Percentiles rank a stretch among this genome's conserved stretches.
Evolutionary conservation across 2,888 invertebrate genomes (phyloP).

Genomic region (Xestia sexstrigata): DNA sequence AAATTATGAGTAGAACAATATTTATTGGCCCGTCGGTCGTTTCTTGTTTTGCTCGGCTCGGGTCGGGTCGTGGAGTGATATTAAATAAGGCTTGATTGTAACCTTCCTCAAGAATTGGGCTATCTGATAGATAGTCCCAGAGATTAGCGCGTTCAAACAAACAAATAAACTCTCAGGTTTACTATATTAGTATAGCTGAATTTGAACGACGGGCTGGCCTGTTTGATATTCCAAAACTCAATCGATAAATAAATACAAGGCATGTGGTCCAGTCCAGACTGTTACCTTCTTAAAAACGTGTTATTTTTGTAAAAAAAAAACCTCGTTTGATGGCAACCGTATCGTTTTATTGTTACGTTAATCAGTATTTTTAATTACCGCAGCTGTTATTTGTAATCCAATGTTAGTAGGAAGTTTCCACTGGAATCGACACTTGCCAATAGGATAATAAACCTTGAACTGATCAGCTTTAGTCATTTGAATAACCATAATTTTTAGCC

Average conservation of each 20-base stretch:
- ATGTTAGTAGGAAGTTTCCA: slow-evolving; percentile 53
- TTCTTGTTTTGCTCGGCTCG: background rate
- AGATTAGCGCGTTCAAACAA: background rate
- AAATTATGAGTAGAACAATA: slow-evolving; percentile 6
- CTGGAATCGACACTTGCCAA: slow-evolving; percentile 34
- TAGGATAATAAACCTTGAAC: slow-evolving; percentile 30
- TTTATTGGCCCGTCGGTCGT: background rate
- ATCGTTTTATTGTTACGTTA: slow-evolving; percentile 45
- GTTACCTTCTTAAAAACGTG: slow-evolving; percentile 4
- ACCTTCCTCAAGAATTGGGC: background rate
- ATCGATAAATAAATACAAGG: slow-evolving; percentile 18
- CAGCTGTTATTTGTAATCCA: slow-evolving; percentile 44
- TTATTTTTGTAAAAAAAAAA: slow-evolving; percentile 39
- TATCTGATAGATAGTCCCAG: background rate
- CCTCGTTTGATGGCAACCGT: slow-evolving; percentile 31
- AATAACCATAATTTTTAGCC: background rate
- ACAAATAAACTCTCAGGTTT: background rate
- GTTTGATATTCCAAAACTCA: slow-evolving; percentile 10
- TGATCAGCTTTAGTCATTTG: slow-evolving; percentile 15
- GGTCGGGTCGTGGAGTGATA: background rate
- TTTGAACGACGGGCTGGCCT: background rate
- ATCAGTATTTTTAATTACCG: slow-evolving; percentile 41
- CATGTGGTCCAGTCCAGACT: slow-evolving; percentile 5
- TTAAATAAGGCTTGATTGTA: background rate
- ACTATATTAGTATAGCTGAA: background rate